Conservation (phyloP, 37 sponge, comb jelly and placozoan genomes). For the Bolinopsis microptera region DNA sequence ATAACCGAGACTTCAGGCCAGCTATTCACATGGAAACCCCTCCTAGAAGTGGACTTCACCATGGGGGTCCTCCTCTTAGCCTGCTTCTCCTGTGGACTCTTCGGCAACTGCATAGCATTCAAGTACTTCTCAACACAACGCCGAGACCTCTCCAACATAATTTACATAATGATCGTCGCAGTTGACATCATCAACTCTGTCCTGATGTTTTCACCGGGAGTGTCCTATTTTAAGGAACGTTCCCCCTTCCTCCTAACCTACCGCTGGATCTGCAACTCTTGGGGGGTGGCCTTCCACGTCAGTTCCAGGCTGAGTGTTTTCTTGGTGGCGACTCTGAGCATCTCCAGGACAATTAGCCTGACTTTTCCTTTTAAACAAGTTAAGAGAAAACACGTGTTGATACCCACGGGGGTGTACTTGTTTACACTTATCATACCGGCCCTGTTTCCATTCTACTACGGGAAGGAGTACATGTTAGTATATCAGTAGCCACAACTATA, state of each 20-base stretch:
- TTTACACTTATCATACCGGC: neutral
- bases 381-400: neutral
- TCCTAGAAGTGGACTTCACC: neutral
- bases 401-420: neutral
- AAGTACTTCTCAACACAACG: conserved; percentile 14
- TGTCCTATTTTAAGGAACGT: neutral
- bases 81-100: neutral
- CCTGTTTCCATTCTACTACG: neutral
- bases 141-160: neutral
- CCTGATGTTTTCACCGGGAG: neutral
- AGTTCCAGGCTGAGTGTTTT: conserved; percentile 1
- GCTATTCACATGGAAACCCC: neutral
- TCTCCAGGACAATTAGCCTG: conserved; percentile 4
- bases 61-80: neutral
- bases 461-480: conserved; percentile 9
- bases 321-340: neutral
- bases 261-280: neutral
- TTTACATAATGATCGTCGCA: neutral
- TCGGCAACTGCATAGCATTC: neutral
- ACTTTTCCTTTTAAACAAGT: neutral
- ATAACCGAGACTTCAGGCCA: neutral
- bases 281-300: neutral
- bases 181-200: neutral
- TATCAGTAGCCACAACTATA: neutral
- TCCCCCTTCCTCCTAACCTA: neutral